phyloP scores from a whole-genome alignment of 2,797 vertebrate species.

The Phrynocephalus vlangalii region DNA sequence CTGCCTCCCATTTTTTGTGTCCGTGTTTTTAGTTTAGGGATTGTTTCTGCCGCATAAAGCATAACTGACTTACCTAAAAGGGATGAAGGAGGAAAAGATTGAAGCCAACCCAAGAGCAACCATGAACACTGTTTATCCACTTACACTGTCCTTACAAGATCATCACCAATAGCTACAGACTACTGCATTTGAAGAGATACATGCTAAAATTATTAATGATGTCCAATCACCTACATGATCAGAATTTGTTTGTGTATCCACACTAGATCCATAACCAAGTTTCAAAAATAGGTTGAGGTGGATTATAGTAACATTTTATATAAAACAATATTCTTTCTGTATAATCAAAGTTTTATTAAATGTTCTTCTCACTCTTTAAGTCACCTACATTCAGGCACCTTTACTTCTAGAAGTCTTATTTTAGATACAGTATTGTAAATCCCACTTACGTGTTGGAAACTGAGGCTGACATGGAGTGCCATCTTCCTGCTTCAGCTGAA shows the following conservation, averaged over 20 bases:
- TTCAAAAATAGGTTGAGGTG: background rate
- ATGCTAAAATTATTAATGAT: background rate
- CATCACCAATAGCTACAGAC: background rate
- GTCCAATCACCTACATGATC: background rate
- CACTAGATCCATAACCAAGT: background rate
- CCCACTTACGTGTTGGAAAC: slow-evolving; percentile 88
- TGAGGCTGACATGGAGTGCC: slow-evolving; percentile 89
- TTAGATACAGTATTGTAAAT: background rate
- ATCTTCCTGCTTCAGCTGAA: slow-evolving; percentile 91
- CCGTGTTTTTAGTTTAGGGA: slow-evolving; percentile 94
- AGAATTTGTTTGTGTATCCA: background rate
- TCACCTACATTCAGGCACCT: background rate
- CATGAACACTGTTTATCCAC: background rate
- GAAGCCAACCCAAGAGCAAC: background rate
- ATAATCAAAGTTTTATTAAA: background rate
- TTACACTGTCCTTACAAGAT: background rate
- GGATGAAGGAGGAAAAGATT: background rate
- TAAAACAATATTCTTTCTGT: background rate
- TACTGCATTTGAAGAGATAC: no score
- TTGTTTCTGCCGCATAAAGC: slow-evolving; percentile 95
- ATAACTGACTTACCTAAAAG: slow-evolving; percentile 90
- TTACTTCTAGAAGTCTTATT: background rate
- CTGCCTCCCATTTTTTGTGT: slow-evolving; percentile 90
- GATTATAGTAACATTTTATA: no score
- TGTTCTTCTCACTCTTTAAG: no score